Evolutionary conservation across 2,797 vertebrate genomes (phyloP), one percentile per base, ranked within the genome.

Genomic region (Danio jaintianensis): DNA sequence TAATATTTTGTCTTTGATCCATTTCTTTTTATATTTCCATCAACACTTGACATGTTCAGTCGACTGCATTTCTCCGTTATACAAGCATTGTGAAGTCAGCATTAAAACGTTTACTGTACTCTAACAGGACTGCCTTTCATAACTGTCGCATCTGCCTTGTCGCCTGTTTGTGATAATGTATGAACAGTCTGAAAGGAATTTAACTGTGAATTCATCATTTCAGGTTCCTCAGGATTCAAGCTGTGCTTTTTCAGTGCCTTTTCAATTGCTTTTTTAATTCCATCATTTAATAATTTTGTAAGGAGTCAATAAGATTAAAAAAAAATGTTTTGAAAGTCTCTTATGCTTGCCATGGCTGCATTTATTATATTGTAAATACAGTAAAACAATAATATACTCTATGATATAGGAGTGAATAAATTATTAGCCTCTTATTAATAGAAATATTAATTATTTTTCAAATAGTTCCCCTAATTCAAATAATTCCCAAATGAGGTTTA

Each of bases 1-100:
- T 88, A 79, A 87, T 90, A 84, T 70, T 68, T 73, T 29, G 56
- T 45, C 83, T 91, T 91, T 92, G 89, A 91, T 91, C 88, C 47
- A 9, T 68, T 68, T 68, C 15, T 15, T 10, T 70, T 36, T 6
- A 2, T 68, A 29, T 5, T 42, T 55, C n/a, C 18, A 43, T 71
- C 7, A 47, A 47, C 47, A 69, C 16, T 16, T 69, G 47, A 38
- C 22, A 38, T 69, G 15, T 6, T 62, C 15, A 42, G 36, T 9
- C 7, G 22, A 59, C 22, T 59, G 3, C 29, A 68, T 50, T 52
- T 69, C 29, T 69, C 29, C 52, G 22, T 22, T 69, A 11, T 69
- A 36, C 22, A 36, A 50, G 36, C 47, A 50, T 13, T 4, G 66
- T 52, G 47, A 52, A 5, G 48, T 18, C 20, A 36, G 47, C 47